phyloP scores from a whole-genome alignment of 2,113 vertebrate species.

The Craseonycteris thonglongyai region DNA sequence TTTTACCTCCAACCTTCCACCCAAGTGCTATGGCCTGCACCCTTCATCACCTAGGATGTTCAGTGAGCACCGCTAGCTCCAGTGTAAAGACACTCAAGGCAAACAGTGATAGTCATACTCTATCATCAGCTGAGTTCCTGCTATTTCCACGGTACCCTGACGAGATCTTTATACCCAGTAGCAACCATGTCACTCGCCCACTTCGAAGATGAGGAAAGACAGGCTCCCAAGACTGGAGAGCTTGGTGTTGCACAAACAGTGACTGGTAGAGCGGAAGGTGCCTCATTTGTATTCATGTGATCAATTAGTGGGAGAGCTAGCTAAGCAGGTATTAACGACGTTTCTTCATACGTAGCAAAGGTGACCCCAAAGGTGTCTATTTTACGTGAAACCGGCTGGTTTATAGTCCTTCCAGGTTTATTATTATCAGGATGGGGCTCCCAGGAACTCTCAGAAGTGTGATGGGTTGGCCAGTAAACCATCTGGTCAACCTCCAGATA shows the following conservation, averaged over 20 bases:
- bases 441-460: background rate
- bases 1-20: background rate
- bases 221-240: background rate
- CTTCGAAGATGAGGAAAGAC: background rate
- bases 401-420: background rate
- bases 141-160: background rate
- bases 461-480: background rate
- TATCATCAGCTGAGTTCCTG: background rate
- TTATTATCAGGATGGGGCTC: background rate
- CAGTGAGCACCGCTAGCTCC: background rate
- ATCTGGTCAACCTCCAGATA: background rate
- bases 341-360: background rate
- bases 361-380: background rate
- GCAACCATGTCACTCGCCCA: too few relatives aligned
- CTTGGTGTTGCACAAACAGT: background rate
- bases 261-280: background rate
- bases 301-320: background rate
- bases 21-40: too few relatives aligned
- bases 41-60: background rate
- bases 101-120: background rate
- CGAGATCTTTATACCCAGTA: background rate
- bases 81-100: background rate
- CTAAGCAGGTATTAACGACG: background rate
- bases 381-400: background rate
- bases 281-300: background rate